Evolutionary conservation across 2,797 vertebrate genomes (phyloP), one percentile per base, ranked within the genome.

Genomic region (Mormyrus proboscirostris): DNA sequence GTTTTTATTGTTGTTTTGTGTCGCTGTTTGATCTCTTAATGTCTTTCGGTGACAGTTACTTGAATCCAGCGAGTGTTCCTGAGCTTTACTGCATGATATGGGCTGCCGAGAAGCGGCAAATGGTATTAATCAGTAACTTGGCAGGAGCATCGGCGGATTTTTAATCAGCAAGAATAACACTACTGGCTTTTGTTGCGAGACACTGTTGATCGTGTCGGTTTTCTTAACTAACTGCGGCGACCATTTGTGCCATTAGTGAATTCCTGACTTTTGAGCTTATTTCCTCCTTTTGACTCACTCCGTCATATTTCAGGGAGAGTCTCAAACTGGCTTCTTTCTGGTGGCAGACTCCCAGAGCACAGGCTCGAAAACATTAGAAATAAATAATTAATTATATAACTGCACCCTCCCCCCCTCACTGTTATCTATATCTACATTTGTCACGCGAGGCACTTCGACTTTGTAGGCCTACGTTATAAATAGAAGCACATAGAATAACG

Each of bases 81-180:
- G 12, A 29, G 22, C 41, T 29, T 22, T 53, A 19, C 65, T 49
- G 84, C 59, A 47, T 9, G 10, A 44, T 79, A 59, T 16, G 51
- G 79, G 38, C 38, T 59, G 44, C 47, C 16, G 44, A 83, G 29
- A 19, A 79, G 73, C 51, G 55, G 12, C 6, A 50, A 88, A 51
- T 88, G 65, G 19, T 88, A 89, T 47, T 91, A 90, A 90, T 91
- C 83, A 79, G 88, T 65, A 82, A 12, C 82, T 86, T 88, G 87
- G 57, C 88, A 49, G 50, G 44, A 49, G 44, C 59, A 44, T 55
- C 83, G 88, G 87, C 76, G 83, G 49, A 50, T 29, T 90, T 83
- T 53, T 90, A 88, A 88, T 92, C 88, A 91, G 51, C 22, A 76
- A 89, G 89, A 89, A 88, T 90, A 62, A 82, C 87, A 90, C 22